Percentiles rank a stretch among this genome's conserved stretches.
Evolutionary conservation across 2,797 vertebrate genomes (phyloP).

Genomic region (Alosa sapidissima): DNA sequence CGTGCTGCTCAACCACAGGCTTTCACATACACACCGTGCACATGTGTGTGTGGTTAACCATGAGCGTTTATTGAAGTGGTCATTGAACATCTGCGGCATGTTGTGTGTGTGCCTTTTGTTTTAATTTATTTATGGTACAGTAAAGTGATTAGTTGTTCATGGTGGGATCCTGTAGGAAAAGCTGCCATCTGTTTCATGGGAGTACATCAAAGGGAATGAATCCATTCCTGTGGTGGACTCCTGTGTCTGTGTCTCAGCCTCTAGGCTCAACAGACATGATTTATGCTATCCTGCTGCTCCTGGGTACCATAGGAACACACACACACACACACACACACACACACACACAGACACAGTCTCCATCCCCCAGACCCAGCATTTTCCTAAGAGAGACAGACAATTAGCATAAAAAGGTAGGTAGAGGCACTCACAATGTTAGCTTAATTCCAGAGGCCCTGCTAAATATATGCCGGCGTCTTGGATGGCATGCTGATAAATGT

Average conservation of each 20-base stretch:
- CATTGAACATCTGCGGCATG: background rate
- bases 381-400: constrained; percentile 25
- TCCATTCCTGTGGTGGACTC: constrained; percentile 53
- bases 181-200: constrained; percentile 59
- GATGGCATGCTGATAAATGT: background rate
- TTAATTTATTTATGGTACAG: constrained; percentile 15
- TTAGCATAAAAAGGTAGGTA: constrained; percentile 8
- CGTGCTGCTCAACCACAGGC: background rate
- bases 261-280: constrained; percentile 47
- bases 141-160: constrained; percentile 47
- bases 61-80: background rate
- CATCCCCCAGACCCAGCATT: background rate
- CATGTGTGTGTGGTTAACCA: background rate
- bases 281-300: constrained; percentile 35
- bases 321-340: constrained; percentile 10
- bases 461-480: constrained; percentile 6
- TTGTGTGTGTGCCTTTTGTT: constrained; percentile 28
- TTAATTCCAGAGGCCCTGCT: background rate
- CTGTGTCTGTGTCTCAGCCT: constrained; percentile 48
- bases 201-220: constrained; percentile 64
- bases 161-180: constrained; percentile 44
- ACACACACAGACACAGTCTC: background rate
- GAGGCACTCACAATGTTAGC: background rate
- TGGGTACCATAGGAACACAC: background rate
- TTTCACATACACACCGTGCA: background rate